Conservation (phyloP, 2,797 vertebrate genomes). For the Epinephelus malabaricus region DNA sequence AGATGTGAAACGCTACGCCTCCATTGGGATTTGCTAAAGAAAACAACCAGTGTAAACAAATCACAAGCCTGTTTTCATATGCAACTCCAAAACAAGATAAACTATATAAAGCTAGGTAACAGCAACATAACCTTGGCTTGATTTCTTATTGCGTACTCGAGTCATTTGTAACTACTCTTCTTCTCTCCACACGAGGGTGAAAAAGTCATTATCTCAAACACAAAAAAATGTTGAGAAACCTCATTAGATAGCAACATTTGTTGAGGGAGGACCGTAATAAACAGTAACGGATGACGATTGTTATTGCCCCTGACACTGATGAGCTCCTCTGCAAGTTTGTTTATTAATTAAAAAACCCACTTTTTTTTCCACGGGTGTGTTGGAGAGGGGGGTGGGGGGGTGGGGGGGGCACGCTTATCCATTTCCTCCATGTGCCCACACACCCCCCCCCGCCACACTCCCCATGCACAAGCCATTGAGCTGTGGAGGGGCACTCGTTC, state of each 20-base stretch:
- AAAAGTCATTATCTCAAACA: slow-evolving; percentile 97
- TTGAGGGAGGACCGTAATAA: slow-evolving; percentile 98
- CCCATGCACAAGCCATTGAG: slow-evolving; percentile 93
- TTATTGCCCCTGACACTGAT: slow-evolving; percentile 99
- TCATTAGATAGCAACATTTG: slow-evolving; percentile 99
- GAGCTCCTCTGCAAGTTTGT: slow-evolving; percentile 99
- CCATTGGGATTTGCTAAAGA: slow-evolving; percentile 83
- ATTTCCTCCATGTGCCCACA: slow-evolving; percentile 65
- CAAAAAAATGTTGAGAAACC: slow-evolving; percentile 94
- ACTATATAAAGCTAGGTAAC: slow-evolving; percentile 64
- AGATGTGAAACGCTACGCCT: slow-evolving; percentile 78
- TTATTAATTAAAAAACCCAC: slow-evolving; percentile 99
- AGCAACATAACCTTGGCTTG: slow-evolving; percentile 66
- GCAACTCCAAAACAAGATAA: slow-evolving; percentile 79
- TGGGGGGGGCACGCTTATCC: slow-evolving; percentile 45
- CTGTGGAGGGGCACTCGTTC: slow-evolving; percentile 97
- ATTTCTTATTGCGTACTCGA: slow-evolving; percentile 81
- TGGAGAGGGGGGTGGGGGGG: slow-evolving; percentile 16
- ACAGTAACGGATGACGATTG: slow-evolving; percentile 98
- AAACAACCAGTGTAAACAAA: slow-evolving; percentile 84
- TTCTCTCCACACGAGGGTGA: slow-evolving; percentile 87
- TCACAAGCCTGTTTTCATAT: slow-evolving; percentile 75
- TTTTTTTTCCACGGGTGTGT: slow-evolving; percentile 73
- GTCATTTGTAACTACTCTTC: slow-evolving; percentile 87
- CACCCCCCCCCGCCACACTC: slow-evolving; percentile 44